Base-by-base conservation (phyloP, 2,888 invertebrate species). In the Flexamia atlantica region DNA sequence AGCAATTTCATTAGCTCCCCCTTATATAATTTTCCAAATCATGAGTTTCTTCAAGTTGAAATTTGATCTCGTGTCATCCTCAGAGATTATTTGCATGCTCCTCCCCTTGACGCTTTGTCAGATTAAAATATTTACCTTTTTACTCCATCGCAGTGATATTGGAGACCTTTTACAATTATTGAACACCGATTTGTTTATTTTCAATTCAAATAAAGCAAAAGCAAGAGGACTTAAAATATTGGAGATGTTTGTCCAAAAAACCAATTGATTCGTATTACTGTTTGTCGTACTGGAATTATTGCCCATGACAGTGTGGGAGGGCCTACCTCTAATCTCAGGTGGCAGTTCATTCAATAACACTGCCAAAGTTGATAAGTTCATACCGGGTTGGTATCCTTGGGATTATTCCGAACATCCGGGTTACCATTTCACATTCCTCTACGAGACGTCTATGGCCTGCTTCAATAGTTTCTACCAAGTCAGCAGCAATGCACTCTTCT, bases 351-450 rank as follows among this genome's bases (percentile, higher is more conserved):
- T 30, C 30, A 30, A 30, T 14, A 64, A 64, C 17, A 30, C 30
- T 12, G 30, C 64, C 5, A 14, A 14, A 28, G 30, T 64, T 4
- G 12, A 23, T 57, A 64, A 64, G 64, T 64, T 64, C 30, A 28
- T 64, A 17, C 64, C 64, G 14, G 64, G 64, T 64, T 64, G 64
- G 64, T 64, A 64, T 17, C 64, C 64, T 4, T 64, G 64, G 64
- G 64, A 64, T 12, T 64, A 64, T 17, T 28, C 64, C 17, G 28
- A 64, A 30, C 30, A 28, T 17, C 64, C 64, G 5, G 64, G 64
- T 64, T 64, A 64, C 28, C 28, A 64, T 7, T 1, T 28, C 3
- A 28, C 64, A 28, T 64, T 64, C 14, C 17, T 64, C 17, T 64
- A 64, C 12, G 64, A 64, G 17, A 64, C 64, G 9, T 14, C 5